Evolutionary conservation across 2,113 vertebrate species (phyloP).

Genomic region (Chloebia gouldiae): DNA sequence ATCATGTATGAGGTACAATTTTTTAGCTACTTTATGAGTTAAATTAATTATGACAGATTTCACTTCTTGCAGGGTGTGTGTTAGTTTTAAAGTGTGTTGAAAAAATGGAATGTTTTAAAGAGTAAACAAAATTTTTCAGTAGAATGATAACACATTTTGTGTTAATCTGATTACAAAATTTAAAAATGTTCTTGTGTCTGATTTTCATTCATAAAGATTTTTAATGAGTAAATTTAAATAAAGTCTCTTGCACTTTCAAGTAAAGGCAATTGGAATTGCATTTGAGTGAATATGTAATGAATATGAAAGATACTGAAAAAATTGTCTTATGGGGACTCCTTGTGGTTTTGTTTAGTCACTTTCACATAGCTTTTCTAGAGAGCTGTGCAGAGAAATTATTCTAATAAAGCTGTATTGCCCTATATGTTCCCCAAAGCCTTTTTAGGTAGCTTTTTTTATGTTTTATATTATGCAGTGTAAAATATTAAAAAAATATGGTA

Average conservation of each 20-base stretch:
- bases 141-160: background rate
- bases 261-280: background rate
- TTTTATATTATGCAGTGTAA: background rate
- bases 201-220: slow-evolving; percentile 11
- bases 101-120: background rate
- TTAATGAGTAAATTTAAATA: background rate
- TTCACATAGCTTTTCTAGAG: background rate
- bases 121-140: background rate
- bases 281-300: background rate
- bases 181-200: background rate
- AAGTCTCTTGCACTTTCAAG: slow-evolving; percentile 15
- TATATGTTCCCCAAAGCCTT: background rate
- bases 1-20: background rate
- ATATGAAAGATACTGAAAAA: slow-evolving; percentile 14
- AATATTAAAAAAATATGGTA: background rate
- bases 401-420: background rate
- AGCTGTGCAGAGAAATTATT: background rate
- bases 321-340: slow-evolving; percentile 53
- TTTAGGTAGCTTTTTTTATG: background rate
- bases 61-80: background rate
- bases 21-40: background rate
- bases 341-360: slow-evolving; percentile 50
- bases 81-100: background rate
- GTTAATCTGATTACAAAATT: background rate
- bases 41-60: background rate